These are phyloP conservation scores for Ibidorhyncha struthersii DNA, from an alignment of 2,113 vertebrate species.

Conservation along the genomic window DNA sequence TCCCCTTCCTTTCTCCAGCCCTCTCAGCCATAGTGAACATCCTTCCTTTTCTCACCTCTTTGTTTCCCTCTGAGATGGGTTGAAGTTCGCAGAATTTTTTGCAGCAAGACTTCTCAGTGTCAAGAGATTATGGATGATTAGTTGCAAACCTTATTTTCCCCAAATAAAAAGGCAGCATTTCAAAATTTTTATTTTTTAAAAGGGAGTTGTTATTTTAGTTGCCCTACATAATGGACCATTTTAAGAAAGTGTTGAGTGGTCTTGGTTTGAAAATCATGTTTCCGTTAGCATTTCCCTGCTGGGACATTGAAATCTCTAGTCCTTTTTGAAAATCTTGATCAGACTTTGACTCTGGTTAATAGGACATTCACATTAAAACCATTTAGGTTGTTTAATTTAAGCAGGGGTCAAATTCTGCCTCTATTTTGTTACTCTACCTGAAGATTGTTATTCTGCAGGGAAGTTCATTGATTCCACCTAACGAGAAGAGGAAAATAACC, in stretches of 20 bases:
- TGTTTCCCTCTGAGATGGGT: background rate
- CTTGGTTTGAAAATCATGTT: background rate
- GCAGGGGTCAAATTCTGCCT: background rate
- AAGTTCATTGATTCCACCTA: background rate
- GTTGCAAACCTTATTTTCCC: background rate
- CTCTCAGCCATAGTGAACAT: background rate
- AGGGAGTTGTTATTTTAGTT: background rate
- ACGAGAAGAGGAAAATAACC: background rate
- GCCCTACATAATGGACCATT: background rate
- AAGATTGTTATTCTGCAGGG: background rate
- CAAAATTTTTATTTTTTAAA: background rate
- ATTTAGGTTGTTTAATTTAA: background rate
- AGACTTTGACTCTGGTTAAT: conserved; percentile 14
- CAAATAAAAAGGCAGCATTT: background rate
- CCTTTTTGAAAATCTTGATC: conserved; percentile 8
- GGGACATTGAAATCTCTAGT: background rate
- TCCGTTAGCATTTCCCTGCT: background rate
- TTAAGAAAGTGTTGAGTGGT: background rate
- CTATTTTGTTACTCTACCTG: background rate
- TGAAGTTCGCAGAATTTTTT: background rate
- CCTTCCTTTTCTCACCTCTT: background rate
- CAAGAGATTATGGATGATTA: background rate
- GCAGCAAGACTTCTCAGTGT: background rate
- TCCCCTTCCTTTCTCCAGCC: background rate
- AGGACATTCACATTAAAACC: background rate